Evolutionary conservation across 1,140 invertebrate species (phyloP), one percentile per base, ranked within the genome.

Genomic region (Solenopsis invicta): DNA sequence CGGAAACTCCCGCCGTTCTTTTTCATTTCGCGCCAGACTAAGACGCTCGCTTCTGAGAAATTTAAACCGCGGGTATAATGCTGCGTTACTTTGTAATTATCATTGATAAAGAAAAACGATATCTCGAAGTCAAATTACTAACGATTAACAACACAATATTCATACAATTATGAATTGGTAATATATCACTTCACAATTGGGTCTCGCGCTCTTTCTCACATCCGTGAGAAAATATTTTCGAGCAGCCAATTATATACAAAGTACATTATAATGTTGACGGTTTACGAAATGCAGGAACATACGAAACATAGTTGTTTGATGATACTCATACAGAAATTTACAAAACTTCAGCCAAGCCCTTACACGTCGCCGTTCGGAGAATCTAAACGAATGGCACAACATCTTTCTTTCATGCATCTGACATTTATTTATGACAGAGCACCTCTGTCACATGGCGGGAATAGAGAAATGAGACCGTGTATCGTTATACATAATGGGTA

Each of bases 401-500:
- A 10, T 29, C n/a, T 84, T 75, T 84, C 56, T 37, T 84, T 84
- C 41, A 13, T 50, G 24, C 56, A 12, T 61, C 41, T 1, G 41
- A 75, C 41, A 37, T 50, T 61, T 16, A 24, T 29, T 24, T 10
- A n/a, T 69, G 62, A 66, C 18, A 18, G 24, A 82, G 54, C 67
- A 82, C 41, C 24, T 61, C 54, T 61, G 80, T 82, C 67, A 48
- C 29, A 29, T 29, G 10, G 13, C 21, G 41, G 18, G 18, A 56
- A 45, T 81, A 72, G 80, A 74, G 69, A 84, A 74, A 74, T 50
- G 41, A 84, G 54, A 82, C 2, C 59, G 18, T 84, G 29, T 48
- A 82, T 82, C 12, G 24, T 56, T 48, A 61, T 84, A 74, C 24
- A 75, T 75, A 84, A 82, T 56, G 66, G 16, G 48, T 29, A 61